phyloP scores from a whole-genome alignment of 2,888 invertebrate species.

The Cybosia mesomella region DNA sequence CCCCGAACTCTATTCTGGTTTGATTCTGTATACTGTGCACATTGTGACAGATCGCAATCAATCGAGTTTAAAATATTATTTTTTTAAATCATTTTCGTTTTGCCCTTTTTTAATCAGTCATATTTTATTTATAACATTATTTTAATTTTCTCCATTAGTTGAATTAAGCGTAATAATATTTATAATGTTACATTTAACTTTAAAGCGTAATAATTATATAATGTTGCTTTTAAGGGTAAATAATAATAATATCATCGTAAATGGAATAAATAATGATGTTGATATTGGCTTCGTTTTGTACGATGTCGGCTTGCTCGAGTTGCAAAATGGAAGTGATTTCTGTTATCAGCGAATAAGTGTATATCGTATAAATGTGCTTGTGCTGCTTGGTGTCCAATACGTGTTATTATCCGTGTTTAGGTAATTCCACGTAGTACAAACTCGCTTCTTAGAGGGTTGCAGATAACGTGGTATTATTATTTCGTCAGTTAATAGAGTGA shows the following conservation, averaged over 20 bases:
- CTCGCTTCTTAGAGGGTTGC: background rate
- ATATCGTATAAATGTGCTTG: constrained; percentile 3
- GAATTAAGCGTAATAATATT: too few species aligned
- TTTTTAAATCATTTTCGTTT: too few species aligned
- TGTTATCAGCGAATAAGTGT: constrained; percentile 14
- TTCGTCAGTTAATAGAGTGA: background rate
- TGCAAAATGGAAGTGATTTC: constrained; percentile 4
- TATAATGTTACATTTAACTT: background rate
- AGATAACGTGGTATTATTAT: background rate
- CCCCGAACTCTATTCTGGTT: too few species aligned
- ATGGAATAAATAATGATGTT: constrained; percentile 4
- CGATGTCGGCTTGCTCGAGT: constrained; percentile 1
- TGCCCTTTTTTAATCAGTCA: too few species aligned
- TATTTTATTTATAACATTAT: too few species aligned
- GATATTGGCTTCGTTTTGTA: background rate
- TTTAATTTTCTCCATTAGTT: too few species aligned
- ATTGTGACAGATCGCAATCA: too few species aligned
- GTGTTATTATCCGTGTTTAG: constrained; percentile 15
- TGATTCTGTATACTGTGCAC: too few species aligned
- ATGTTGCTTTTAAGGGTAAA: too few species aligned
- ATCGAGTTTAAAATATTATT: too few species aligned
- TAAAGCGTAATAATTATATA: background rate
- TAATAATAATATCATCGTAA: background rate
- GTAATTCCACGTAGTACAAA: constrained; percentile 6
- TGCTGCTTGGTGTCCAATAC: constrained; percentile 14